These are phyloP conservation scores for Siphonodentalium dalli DNA, from an alignment of 2,888 invertebrate genomes.

Conservation along the genomic window DNA sequence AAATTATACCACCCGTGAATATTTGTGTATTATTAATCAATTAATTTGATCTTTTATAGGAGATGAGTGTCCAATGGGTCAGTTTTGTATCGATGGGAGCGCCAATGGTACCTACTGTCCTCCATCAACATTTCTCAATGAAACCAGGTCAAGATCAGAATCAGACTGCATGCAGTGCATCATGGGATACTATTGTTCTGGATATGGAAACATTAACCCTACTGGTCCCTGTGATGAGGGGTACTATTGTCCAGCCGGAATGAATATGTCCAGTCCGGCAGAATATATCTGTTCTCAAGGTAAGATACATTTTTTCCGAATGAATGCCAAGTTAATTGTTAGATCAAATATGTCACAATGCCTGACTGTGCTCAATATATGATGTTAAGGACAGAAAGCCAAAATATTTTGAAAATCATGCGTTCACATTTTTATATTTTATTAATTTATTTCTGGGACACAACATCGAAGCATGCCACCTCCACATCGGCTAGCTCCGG, in stretches of 20 bases:
- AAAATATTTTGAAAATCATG: too few relatives aligned
- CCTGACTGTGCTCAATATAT: too few relatives aligned
- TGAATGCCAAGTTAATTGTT: too few relatives aligned
- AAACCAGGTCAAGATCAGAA: conserved; percentile 43
- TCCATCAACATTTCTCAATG: conserved; percentile 55
- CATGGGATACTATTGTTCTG: conserved; percentile 54
- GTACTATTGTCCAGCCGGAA: conserved; percentile 57
- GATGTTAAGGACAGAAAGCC: too few relatives aligned
- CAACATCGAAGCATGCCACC: too few relatives aligned
- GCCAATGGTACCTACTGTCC: conserved; percentile 51
- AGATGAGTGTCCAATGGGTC: conserved; percentile 48
- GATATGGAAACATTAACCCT: conserved; percentile 50
- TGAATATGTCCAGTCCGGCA: conserved; percentile 45
- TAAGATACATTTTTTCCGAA: too few relatives aligned
- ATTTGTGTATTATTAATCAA: background rate
- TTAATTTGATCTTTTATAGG: conserved; percentile 27
- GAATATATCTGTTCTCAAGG: conserved; percentile 56
- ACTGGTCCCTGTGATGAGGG: conserved; percentile 50
- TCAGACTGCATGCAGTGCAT: conserved; percentile 52
- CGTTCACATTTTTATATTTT: too few relatives aligned
- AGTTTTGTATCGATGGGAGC: conserved; percentile 48
- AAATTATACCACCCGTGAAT: background rate
- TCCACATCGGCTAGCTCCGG: too few relatives aligned
- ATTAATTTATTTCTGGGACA: too few relatives aligned
- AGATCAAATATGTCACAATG: too few relatives aligned